Base-by-base conservation (phyloP, 2,888 invertebrate species). In the Melieria crassipennis region DNA sequence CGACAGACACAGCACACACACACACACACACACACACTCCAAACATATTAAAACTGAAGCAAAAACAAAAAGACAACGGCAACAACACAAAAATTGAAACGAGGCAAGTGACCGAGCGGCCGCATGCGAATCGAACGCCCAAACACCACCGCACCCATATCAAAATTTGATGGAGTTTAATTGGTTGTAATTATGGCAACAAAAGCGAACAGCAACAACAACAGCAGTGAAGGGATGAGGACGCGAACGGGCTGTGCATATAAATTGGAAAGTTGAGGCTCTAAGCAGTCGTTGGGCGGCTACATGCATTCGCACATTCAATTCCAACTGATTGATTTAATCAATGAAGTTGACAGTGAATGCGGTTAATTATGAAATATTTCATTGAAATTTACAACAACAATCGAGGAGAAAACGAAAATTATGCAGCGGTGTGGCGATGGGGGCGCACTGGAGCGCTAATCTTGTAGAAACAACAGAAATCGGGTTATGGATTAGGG, bases 151-250 rank as follows among this genome's bases (percentile, higher is more conserved):
- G 62, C 66, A 47, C 74, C 78, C 77, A 76, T 77, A 79, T 79
- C 75, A 74, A 73, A 73, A 74, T 75, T 75, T 70, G 78, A 80
- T 79, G 74, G 75, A 77, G 78, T 80, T 80, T 81, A 81, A 81
- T 81, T 81, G 81, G 70, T 73, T 71, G 78, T 81, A 81, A 81
- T 81, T 81, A 79, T 79, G 77, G 75, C 66, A 70, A 70, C 66
- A 63, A 45, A 56, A 30, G 48, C 66, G 42, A 48, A 48, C 63
- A 60, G 11, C 58, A 48, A 46, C 58, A 56, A 16, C 45, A 58
- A 58, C 45, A 60, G 57, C 30, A 43, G 9, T 43, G 60, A 30
- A n/a, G 10, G 10, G 42, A 60, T 30, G 30, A 30, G 3, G 30
- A 30, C 30, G 30, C 30, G 30, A 30, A 30, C 30, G 30, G 30